phyloP scores from a whole-genome alignment of 2,888 invertebrate species.

The Troides aeacus region DNA sequence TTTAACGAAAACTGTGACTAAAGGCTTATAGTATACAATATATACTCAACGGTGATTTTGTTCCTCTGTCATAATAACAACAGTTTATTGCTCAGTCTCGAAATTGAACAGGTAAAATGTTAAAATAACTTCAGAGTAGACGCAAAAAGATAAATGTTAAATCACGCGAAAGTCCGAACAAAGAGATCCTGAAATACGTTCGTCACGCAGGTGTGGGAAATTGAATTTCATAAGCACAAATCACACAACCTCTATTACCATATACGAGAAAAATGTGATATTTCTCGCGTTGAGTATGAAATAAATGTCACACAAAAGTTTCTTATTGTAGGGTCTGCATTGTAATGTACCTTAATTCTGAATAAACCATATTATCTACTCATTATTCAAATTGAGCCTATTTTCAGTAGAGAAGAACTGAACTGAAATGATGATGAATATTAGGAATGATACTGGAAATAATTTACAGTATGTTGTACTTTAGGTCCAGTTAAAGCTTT shows the following conservation, averaged over 20 bases:
- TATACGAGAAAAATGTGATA: slow-evolving; percentile 48
- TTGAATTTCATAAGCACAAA: slow-evolving; percentile 65
- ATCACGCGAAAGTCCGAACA: slow-evolving; percentile 25
- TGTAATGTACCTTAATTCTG: not conserved
- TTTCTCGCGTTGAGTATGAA: slow-evolving; percentile 34
- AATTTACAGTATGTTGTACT: no score
- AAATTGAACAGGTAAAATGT: not conserved
- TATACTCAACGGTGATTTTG: not conserved
- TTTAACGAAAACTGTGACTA: not conserved
- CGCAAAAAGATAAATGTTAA: slow-evolving; percentile 21
- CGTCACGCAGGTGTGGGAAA: slow-evolving; percentile 73
- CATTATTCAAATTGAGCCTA: no score
- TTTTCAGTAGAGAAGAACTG: no score
- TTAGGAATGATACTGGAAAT: no score
- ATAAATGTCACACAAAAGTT: slow-evolving; percentile 10
- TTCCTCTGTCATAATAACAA: not conserved
- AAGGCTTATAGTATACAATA: not conserved
- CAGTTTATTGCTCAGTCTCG: not conserved
- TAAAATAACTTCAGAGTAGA: not conserved
- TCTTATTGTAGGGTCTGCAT: not conserved
- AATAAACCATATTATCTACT: no score
- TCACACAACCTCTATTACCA: slow-evolving; percentile 65
- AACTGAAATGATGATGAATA: no score
- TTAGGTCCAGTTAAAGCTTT: no score
- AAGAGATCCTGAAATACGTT: slow-evolving; percentile 43